Conservation (phyloP, 2,888 invertebrate genomes). For the Troides helena region DNA sequence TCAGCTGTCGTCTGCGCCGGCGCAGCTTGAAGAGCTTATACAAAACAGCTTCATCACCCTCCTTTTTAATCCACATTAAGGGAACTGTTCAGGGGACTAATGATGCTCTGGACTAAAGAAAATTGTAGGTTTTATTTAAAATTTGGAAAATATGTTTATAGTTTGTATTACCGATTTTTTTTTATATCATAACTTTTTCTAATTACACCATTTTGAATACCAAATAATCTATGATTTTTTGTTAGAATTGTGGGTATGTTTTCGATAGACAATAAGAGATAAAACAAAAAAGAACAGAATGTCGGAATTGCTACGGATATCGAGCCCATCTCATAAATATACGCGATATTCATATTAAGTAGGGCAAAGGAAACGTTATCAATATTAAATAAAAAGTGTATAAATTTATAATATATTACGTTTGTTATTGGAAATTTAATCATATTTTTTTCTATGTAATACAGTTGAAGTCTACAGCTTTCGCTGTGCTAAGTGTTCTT, state of each 20-base stretch:
- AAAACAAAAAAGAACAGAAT: background rate
- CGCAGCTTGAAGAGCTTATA: conserved; percentile 56
- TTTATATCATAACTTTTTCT: background rate
- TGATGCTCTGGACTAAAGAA: conserved; percentile 41
- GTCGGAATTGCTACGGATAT: too few relatives aligned
- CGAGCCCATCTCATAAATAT: background rate
- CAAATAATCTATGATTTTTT: background rate
- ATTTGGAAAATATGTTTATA: background rate
- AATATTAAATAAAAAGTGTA: background rate
- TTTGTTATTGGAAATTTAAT: background rate
- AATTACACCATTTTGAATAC: background rate
- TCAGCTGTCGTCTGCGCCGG: conserved; percentile 71
- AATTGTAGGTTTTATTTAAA: background rate
- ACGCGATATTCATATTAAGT: background rate
- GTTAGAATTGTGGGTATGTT: background rate
- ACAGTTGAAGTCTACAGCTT: conserved; percentile 44
- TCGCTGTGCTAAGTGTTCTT: conserved; percentile 53
- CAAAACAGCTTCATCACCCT: conserved; percentile 47
- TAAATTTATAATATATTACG: background rate
- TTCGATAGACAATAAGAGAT: background rate
- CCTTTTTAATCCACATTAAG: conserved; percentile 65
- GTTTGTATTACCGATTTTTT: background rate
- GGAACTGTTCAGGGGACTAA: conserved; percentile 40
- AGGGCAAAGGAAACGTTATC: background rate
- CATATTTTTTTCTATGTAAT: background rate